These are phyloP conservation scores for Pemphredon lugubris DNA, from an alignment of 2,888 invertebrate species.

Conservation along the genomic window DNA sequence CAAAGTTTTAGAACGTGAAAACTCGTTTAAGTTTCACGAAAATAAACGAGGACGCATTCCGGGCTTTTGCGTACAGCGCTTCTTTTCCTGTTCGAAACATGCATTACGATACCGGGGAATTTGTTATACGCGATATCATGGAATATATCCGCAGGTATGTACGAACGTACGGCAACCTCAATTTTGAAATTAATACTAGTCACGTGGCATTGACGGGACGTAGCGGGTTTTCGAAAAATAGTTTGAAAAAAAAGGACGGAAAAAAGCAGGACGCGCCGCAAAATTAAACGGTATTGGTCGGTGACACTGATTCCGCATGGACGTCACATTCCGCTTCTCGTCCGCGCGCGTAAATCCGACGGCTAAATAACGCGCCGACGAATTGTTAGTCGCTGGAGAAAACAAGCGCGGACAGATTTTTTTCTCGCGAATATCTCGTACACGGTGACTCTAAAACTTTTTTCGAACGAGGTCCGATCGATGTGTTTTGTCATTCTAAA, in stretches of 20 bases:
- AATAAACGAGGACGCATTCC: too few species aligned
- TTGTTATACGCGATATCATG: background rate
- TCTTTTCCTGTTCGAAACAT: too few species aligned
- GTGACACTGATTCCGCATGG: background rate
- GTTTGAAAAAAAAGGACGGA: background rate
- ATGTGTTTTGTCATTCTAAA: too few species aligned
- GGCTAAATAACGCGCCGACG: slow-evolving; percentile 29
- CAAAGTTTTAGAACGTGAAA: too few species aligned
- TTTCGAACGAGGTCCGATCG: too few species aligned
- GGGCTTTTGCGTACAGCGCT: too few species aligned
- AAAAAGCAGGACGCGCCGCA: slow-evolving; percentile 8
- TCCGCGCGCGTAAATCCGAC: slow-evolving; percentile 28
- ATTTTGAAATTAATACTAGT: slow-evolving; percentile 18
- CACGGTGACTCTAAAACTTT: too few species aligned
- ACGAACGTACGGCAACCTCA: background rate
- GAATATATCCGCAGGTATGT: background rate
- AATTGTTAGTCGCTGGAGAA: slow-evolving; percentile 33
- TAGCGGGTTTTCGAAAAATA: background rate
- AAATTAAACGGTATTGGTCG: slow-evolving; percentile 17
- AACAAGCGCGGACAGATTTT: slow-evolving; percentile 16
- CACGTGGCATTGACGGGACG: background rate
- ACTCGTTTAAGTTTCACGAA: too few species aligned
- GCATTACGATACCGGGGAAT: background rate
- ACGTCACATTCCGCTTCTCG: background rate
- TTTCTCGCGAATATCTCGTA: slow-evolving; percentile 35